Evolutionary conservation across 2,113 vertebrate genomes (phyloP).

Genomic region (Rhodinocichla rosea): DNA sequence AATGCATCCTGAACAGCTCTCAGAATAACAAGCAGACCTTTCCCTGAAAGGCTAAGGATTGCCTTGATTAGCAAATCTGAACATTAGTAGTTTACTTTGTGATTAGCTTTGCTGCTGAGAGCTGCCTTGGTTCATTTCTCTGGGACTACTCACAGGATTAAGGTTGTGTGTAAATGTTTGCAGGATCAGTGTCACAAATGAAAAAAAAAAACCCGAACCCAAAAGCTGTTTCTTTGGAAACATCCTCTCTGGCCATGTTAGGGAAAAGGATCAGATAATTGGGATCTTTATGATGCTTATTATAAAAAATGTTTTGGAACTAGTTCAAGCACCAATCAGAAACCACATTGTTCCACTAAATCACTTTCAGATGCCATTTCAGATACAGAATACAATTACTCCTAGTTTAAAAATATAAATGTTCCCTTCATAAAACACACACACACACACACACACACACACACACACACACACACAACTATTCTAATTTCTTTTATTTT

Average conservation of each 20-base stretch:
- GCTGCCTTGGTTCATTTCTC: constrained; percentile 24
- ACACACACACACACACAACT: background rate
- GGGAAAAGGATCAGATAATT: constrained; percentile 82
- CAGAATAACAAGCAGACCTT: constrained; percentile 37
- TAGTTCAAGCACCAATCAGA: constrained; percentile 87
- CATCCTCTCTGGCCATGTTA: constrained; percentile 69
- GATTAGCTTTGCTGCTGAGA: constrained; percentile 38
- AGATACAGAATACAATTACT: constrained; percentile 88
- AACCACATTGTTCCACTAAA: constrained; percentile 90
- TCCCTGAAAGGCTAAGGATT: constrained; percentile 20
- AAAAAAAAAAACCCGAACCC: background rate
- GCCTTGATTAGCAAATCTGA: constrained; percentile 46
- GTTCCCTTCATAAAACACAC: constrained; percentile 72
- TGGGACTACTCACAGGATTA: background rate
- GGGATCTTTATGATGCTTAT: constrained; percentile 83
- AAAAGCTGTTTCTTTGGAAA: constrained; percentile 54
- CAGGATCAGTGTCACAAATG: constrained; percentile 33
- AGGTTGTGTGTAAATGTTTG: constrained; percentile 31
- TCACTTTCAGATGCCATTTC: constrained; percentile 92
- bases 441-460: background rate
- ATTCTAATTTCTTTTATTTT: constrained; percentile 80
- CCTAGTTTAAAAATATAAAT: constrained; percentile 89
- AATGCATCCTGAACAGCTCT: constrained; percentile 68
- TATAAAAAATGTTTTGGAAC: constrained; percentile 84
- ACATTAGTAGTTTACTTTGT: constrained; percentile 35